These are phyloP conservation scores for Lingula anatina DNA, from an alignment of 2,888 invertebrate genomes.

Conservation along the genomic window DNA sequence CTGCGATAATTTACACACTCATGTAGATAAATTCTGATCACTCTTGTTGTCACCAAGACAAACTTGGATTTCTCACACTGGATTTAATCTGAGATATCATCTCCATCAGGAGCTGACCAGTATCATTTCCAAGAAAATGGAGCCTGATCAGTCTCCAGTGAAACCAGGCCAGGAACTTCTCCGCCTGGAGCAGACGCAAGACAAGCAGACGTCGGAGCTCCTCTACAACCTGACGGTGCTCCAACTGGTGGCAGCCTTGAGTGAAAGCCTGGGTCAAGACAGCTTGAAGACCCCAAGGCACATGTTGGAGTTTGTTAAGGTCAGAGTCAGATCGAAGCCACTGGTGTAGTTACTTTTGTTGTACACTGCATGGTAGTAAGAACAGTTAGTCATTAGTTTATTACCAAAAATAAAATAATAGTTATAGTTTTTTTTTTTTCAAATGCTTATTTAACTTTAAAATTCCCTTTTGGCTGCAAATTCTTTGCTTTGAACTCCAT, in stretches of 20 bases:
- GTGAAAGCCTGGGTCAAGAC: constrained; percentile 32
- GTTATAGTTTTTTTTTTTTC: neutral
- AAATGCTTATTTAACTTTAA: neutral
- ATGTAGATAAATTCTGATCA: too few relatives aligned
- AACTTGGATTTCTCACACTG: too few relatives aligned
- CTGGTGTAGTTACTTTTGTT: neutral
- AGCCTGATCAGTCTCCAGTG: constrained; percentile 5
- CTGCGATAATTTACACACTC: too few relatives aligned
- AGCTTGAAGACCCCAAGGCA: constrained; percentile 33
- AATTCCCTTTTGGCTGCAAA: neutral
- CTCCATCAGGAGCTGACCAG: constrained; percentile 26
- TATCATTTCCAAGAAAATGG: constrained; percentile 17
- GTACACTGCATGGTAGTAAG: neutral
- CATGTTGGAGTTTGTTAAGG: constrained; percentile 41
- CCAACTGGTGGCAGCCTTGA: constrained; percentile 30
- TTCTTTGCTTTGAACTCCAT: constrained; percentile 1
- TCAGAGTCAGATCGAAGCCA: constrained; percentile 7
- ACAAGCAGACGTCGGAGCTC: constrained; percentile 3
- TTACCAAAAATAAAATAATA: too few relatives aligned
- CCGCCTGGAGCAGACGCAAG: constrained; percentile 13
- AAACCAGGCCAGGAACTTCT: constrained; percentile 10
- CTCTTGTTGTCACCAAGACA: too few relatives aligned
- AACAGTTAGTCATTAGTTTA: too few relatives aligned
- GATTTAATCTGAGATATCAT: too few relatives aligned
- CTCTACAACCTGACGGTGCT: constrained; percentile 19